Evolutionary conservation across 92 coral and sea anemone species (phyloP).

Genomic region (Palythoa caribaeorum): DNA sequence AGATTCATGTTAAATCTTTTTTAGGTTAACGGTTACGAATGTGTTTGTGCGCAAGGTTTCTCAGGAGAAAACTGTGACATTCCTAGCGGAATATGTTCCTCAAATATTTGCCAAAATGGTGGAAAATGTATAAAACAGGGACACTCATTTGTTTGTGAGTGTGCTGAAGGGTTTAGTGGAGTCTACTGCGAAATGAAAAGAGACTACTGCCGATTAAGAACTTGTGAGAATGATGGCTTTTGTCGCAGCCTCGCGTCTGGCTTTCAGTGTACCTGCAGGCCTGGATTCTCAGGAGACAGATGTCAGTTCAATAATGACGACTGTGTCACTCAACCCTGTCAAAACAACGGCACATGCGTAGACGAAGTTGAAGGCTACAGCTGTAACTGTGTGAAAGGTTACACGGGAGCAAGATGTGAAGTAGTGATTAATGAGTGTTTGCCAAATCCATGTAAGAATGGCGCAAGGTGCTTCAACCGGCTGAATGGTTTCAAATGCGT

Average conservation of each 20-base stretch:
- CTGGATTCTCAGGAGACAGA: slow-evolving; percentile 83
- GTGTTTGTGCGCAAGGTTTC: slow-evolving; percentile 91
- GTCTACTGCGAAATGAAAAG: slow-evolving; percentile 81
- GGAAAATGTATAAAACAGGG: slow-evolving; percentile 80
- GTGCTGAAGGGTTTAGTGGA: slow-evolving; percentile 82
- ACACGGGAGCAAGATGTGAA: slow-evolving; percentile 82
- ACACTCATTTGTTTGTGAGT: slow-evolving; percentile 76
- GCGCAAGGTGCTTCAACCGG: slow-evolving; percentile 82
- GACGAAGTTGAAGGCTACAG: slow-evolving; percentile 71
- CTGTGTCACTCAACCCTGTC: slow-evolving; percentile 81
- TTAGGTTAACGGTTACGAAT: slow-evolving; percentile 88
- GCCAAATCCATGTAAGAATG: slow-evolving; percentile 80
- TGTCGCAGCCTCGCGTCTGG: slow-evolving; percentile 75
- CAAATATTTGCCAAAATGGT: slow-evolving; percentile 83
- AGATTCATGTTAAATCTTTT: background rate
- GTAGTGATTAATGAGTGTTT: slow-evolving; percentile 71
- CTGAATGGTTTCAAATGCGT: slow-evolving; percentile 78
- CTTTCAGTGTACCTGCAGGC: slow-evolving; percentile 79
- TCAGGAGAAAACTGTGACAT: slow-evolving; percentile 89
- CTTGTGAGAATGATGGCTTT: slow-evolving; percentile 78
- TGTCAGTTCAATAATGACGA: slow-evolving; percentile 86
- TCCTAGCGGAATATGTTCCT: slow-evolving; percentile 71
- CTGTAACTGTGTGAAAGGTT: slow-evolving; percentile 82
- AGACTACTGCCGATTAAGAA: slow-evolving; percentile 80
- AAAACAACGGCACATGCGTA: slow-evolving; percentile 81